These are phyloP conservation scores for Tretioscincus oriximinensis DNA, from an alignment of 2,113 vertebrate species.

Conservation along the genomic window DNA sequence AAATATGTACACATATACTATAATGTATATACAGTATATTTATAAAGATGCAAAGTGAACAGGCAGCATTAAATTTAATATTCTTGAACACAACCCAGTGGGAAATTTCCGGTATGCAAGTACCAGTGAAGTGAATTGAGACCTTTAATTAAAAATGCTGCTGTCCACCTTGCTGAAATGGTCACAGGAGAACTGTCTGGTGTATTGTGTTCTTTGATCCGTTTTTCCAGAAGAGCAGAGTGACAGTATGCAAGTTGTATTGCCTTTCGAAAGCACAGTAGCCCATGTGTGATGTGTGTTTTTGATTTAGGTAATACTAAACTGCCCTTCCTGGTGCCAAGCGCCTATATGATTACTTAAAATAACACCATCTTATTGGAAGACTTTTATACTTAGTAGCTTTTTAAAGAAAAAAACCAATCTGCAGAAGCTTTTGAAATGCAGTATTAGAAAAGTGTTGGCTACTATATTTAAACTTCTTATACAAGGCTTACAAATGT, in stretches of 20 bases:
- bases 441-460: conserved; percentile 45
- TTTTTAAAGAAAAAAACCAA: conserved; percentile 53
- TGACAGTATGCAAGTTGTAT: conserved; percentile 26
- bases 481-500: conserved; percentile 67
- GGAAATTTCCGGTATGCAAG: neutral
- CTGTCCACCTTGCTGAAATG: neutral
- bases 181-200: neutral
- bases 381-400: conserved; percentile 58
- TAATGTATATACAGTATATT: conserved; percentile 59
- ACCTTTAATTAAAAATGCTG: neutral
- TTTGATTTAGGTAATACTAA: conserved; percentile 51
- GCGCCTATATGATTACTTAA: too few species aligned
- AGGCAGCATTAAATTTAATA: conserved; percentile 31
- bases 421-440: conserved; percentile 53
- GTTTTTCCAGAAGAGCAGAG: conserved; percentile 43
- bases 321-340: conserved; percentile 58
- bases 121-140: neutral
- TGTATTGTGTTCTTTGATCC: conserved; percentile 2
- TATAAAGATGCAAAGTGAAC: conserved; percentile 38
- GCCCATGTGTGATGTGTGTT: conserved; percentile 44
- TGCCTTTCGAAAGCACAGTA: conserved; percentile 53
- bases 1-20: conserved; percentile 19
- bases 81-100: conserved; percentile 11
- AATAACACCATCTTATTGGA: conserved; percentile 57
- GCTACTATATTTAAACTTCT: conserved; percentile 49